Percentiles rank a stretch among this genome's conserved stretches.
Conservation (phyloP, 2,888 invertebrate genomes). For the Pandemis heparana region DNA sequence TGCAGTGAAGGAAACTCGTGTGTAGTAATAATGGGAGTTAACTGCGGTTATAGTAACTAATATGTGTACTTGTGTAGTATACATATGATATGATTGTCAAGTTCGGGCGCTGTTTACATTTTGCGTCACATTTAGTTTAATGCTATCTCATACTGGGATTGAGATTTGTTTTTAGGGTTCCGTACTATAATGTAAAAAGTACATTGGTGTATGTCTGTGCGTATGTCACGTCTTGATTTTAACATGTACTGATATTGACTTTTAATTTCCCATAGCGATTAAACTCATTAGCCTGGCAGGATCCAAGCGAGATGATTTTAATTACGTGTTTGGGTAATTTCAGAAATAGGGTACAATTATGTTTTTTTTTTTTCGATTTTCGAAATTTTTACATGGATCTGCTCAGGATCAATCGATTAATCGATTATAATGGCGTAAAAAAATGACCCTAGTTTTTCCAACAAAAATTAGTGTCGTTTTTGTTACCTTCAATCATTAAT, state of each 20-base stretch:
- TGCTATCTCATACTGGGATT: conserved; percentile 13
- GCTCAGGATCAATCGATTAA: too few species aligned
- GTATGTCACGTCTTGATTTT: not conserved
- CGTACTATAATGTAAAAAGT: conserved; percentile 15
- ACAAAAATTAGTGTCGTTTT: too few species aligned
- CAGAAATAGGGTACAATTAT: too few species aligned
- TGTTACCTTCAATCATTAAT: too few species aligned
- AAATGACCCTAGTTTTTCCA: too few species aligned
- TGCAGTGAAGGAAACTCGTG: not conserved
- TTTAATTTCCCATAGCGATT: not conserved
- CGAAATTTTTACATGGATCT: too few species aligned
- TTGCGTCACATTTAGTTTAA: conserved; percentile 33
- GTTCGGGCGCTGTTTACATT: conserved; percentile 33
- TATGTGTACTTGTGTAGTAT: conserved; percentile 34
- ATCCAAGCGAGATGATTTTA: not conserved
- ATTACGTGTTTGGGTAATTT: too few species aligned
- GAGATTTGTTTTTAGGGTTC: conserved; percentile 24
- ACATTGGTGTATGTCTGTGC: not conserved
- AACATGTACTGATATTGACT: not conserved
- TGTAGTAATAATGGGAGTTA: conserved; percentile 2
- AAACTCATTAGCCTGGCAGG: not conserved
- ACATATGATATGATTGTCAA: conserved; percentile 25
- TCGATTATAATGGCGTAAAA: too few species aligned
- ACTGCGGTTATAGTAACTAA: not conserved
- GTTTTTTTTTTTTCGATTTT: too few species aligned